Conservation (phyloP, 2,113 vertebrate genomes). For the Brienomyrus longianalis region DNA sequence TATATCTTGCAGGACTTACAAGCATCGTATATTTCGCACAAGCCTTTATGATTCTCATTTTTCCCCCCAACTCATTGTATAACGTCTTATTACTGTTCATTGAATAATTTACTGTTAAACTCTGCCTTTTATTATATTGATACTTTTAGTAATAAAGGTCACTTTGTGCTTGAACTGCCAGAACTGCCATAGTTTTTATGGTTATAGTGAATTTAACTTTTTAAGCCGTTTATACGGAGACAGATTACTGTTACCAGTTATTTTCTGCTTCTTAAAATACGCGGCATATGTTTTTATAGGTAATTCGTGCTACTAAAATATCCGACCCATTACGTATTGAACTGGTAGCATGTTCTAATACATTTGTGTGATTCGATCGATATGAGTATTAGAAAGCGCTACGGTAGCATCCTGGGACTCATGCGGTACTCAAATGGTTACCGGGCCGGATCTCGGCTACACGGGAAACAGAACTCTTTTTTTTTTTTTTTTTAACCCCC, state of each 20-base stretch:
- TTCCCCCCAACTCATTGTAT: not conserved
- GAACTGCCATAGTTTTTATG: not conserved
- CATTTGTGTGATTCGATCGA: not conserved
- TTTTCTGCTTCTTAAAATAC: not conserved
- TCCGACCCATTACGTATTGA: not conserved
- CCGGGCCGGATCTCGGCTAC: not conserved
- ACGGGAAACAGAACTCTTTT: not conserved
- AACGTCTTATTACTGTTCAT: not conserved
- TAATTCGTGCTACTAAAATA: not conserved
- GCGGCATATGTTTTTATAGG: not conserved
- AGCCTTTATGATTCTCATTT: not conserved
- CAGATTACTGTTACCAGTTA: not conserved
- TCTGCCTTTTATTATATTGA: not conserved
- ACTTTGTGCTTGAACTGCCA: not conserved
- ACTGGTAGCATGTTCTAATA: not conserved
- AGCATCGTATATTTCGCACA: not conserved
- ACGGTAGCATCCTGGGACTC: not conserved
- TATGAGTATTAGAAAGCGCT: not conserved
- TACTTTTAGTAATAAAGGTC: not conserved
- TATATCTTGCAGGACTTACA: not conserved
- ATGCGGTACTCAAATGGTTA: not conserved
- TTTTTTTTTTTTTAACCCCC: not conserved
- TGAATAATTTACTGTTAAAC: not conserved
- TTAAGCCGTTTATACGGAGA: not conserved
- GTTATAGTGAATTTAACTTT: not conserved